Evolutionary conservation across 2,113 vertebrate genomes (phyloP).

Genomic region (Solea senegalensis): DNA sequence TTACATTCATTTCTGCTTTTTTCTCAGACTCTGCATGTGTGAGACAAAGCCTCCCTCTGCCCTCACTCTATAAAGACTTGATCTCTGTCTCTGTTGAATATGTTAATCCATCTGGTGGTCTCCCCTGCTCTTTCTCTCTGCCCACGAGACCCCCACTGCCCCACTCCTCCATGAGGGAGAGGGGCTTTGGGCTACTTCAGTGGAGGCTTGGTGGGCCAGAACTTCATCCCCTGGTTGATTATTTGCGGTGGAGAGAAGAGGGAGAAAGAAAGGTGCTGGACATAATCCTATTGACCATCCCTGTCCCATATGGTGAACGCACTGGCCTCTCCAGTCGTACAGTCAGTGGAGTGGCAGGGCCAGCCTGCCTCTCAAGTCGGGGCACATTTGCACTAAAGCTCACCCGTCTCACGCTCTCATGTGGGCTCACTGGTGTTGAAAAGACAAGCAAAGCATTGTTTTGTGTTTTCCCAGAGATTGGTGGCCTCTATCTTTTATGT

Average conservation of each 20-base stretch:
- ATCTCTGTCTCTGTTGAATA: constrained; percentile 84
- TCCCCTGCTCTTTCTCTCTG: constrained; percentile 64
- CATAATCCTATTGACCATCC: constrained; percentile 81
- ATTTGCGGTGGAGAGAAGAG: constrained; percentile 72
- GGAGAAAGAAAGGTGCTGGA: constrained; percentile 72
- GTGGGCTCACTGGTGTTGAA: constrained; percentile 49
- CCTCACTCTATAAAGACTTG: constrained; percentile 79
- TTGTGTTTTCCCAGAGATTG: constrained; percentile 25
- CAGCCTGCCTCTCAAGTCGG: constrained; percentile 75
- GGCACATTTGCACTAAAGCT: constrained; percentile 48
- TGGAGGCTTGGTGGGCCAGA: constrained; percentile 68
- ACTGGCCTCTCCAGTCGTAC: constrained; percentile 78
- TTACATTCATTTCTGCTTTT: constrained; percentile 75
- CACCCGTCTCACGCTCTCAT: constrained; percentile 40
- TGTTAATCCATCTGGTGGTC: constrained; percentile 81
- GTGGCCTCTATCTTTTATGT: constrained; percentile 1
- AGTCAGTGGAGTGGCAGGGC: constrained; percentile 74
- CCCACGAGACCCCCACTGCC: constrained; percentile 77
- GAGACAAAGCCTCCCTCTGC: constrained; percentile 72
- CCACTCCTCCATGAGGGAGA: constrained; percentile 64
- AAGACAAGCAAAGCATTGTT: constrained; percentile 13
- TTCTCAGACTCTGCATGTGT: constrained; percentile 63
- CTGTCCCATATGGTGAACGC: constrained; percentile 79
- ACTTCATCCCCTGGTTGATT: constrained; percentile 78
- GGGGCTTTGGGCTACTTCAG: constrained; percentile 67